Evolutionary conservation across 2,113 vertebrate genomes (phyloP), one percentile per base, ranked within the genome.

Genomic region (Anarhynchus alexandrinus): DNA sequence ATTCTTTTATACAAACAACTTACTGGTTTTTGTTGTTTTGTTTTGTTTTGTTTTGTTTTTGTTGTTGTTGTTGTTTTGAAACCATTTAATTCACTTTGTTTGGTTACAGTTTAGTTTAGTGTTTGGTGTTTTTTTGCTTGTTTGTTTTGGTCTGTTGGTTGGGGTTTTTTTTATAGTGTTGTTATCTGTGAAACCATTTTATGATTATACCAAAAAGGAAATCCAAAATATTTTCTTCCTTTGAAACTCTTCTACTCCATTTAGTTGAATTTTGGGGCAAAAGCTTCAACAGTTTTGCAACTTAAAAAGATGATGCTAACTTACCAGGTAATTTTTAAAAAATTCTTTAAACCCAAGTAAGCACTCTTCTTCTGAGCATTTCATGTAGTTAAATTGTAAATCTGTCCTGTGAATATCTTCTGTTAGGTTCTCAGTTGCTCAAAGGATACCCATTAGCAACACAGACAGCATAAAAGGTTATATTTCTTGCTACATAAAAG

Each of bases 401-500:
- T 92, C 73, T 45, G 64, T 21, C 42, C 43, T 55, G 49, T 77
- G 69, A 77, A 79, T 85, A 92, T 87, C 79, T 92, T 55, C 51
- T 45, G 65, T 77, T 86, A 86, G 54, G 36, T 62, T 89, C 27
- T 93, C 59, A 61, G 65, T 62, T 81, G 67, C 88, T 97, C 77
- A 93, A 94, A 95, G 95, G 54, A 74, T 93, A 54, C 77, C 76
- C 65, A 93, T 94, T 91, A 96, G 80, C 62, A 91, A 83, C 62
- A 85, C 80, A 92, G 29, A 2, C 38, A 83, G 30, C 61, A 92
- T 73, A 77, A 96, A 88, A 94, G 30, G 11, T 45, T 82, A 25
- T 96, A 86, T 80, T 93, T 96, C 89, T 91, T 67, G 12, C 64
- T 45, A 57, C 69, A 90, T 84, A 96, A 94, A 96, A 95, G 59